These are phyloP conservation scores for Drosophila gaucha DNA, from an alignment of 2,888 invertebrate species.

Conservation along the genomic window DNA sequence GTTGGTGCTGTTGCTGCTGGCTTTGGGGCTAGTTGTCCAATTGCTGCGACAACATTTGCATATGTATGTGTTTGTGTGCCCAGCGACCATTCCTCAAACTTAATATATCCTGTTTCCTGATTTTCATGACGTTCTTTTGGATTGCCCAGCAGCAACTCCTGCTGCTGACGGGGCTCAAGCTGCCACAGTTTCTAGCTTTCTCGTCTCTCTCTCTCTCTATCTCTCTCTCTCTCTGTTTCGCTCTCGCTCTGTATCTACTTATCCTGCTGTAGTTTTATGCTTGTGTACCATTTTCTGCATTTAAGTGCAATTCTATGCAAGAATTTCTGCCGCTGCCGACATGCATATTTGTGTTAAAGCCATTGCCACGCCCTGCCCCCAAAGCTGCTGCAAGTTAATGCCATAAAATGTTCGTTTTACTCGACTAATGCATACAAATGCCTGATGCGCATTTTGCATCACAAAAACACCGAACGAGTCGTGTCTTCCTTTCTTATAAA, in stretches of 20 bases:
- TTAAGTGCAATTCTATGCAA: slow-evolving; percentile 79
- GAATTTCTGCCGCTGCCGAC: slow-evolving; percentile 73
- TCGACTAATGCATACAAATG: slow-evolving; percentile 79
- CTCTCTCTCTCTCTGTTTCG: slow-evolving; percentile 1
- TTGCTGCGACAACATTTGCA: slow-evolving; percentile 70
- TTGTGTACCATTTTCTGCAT: slow-evolving; percentile 76
- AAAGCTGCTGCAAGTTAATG: slow-evolving; percentile 50
- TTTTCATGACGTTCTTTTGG: slow-evolving; percentile 76
- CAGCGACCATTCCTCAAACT: slow-evolving; percentile 73
- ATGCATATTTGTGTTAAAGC: slow-evolving; percentile 79
- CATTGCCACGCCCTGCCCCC: slow-evolving; percentile 44
- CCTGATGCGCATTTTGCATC: slow-evolving; percentile 75
- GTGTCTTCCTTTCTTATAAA: slow-evolving; percentile 47
- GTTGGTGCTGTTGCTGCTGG: slow-evolving; percentile 55
- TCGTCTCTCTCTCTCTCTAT: slow-evolving; percentile 3
- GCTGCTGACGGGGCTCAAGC: slow-evolving; percentile 33
- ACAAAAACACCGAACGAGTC: slow-evolving; percentile 54
- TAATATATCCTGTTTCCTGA: slow-evolving; percentile 80
- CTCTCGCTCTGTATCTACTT: slow-evolving; percentile 14
- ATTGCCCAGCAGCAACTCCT: slow-evolving; percentile 32
- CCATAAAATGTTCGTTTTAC: slow-evolving; percentile 79
- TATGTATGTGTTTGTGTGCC: slow-evolving; percentile 58
- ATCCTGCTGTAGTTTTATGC: slow-evolving; percentile 55
- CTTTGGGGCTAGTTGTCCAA: slow-evolving; percentile 63
- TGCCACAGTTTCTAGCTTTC: slow-evolving; percentile 65